Evolutionary conservation across 1,140 invertebrate genomes (phyloP).

Genomic region (Cyrtorhinus lividipennis): DNA sequence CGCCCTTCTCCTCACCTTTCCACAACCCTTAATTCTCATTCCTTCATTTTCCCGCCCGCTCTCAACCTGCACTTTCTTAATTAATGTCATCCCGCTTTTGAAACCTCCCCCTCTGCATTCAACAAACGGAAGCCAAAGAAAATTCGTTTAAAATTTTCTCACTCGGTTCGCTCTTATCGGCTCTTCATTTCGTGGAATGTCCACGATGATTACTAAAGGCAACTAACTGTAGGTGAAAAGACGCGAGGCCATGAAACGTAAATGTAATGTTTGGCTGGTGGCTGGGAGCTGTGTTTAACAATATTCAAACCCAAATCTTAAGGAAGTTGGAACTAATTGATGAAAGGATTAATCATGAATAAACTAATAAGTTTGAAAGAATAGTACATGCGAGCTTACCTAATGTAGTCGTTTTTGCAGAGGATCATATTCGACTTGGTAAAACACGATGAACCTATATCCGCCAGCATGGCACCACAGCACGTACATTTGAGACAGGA

Average conservation of each 20-base stretch:
- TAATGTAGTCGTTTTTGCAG: conserved; percentile 84
- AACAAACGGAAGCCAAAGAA: background rate
- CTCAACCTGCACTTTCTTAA: conserved; percentile 6
- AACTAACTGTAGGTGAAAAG: too few species aligned
- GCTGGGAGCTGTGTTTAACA: too few species aligned
- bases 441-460: conserved; percentile 79
- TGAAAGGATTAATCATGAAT: too few species aligned
- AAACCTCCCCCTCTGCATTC: background rate
- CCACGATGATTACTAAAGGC: too few species aligned
- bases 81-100: conserved; percentile 3
- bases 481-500: conserved; percentile 82
- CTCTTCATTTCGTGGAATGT: too few species aligned
- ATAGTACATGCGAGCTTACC: conserved; percentile 45
- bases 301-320: too few species aligned
- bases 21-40: background rate
- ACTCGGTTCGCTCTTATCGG: too few species aligned
- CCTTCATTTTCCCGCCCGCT: conserved; percentile 9
- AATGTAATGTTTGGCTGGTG: too few species aligned
- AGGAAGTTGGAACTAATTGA: too few species aligned
- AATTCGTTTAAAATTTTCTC: background rate
- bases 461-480: conserved; percentile 69
- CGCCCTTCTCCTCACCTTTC: background rate
- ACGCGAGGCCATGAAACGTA: too few species aligned
- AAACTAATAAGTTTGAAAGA: too few species aligned
- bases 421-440: conserved; percentile 82